phyloP scores from a whole-genome alignment of 2,797 vertebrate genomes.

The Lacerta agilis region DNA sequence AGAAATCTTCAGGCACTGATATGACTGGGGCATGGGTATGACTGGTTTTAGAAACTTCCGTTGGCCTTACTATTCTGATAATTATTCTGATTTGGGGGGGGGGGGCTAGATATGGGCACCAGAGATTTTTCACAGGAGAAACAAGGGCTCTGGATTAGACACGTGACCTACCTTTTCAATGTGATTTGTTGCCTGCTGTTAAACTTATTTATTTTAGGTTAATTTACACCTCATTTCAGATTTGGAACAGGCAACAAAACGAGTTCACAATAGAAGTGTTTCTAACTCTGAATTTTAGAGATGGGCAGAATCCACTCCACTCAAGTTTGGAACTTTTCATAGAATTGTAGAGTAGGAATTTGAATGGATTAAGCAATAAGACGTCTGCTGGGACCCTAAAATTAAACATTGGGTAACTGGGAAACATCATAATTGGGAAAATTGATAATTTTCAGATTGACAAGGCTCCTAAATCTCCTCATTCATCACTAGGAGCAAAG shows the following conservation, averaged over 20 bases:
- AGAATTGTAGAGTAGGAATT: no score
- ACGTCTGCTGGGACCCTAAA: not conserved
- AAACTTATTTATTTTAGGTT: not conserved
- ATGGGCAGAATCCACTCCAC: not conserved
- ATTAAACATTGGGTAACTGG: no score
- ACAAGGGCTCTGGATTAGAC: not conserved
- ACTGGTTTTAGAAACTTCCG: not conserved
- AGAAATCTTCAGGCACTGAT: no score
- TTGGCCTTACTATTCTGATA: not conserved
- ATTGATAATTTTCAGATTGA: no score
- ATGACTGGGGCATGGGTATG: not conserved
- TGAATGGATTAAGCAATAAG: not conserved
- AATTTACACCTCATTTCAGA: not conserved
- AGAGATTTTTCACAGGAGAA: not conserved
- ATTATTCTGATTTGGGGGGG: not conserved
- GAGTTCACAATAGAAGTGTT: not conserved
- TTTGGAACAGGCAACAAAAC: not conserved
- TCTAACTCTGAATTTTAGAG: not conserved
- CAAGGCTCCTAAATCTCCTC: not conserved
- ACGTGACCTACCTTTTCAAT: not conserved
- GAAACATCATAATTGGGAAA: not conserved
- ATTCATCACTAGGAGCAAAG: not conserved
- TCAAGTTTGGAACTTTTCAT: not conserved
- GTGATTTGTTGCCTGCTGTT: not conserved
- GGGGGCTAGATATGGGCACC: not conserved